These are phyloP conservation scores for Conus canariensis DNA, from an alignment of 2,888 invertebrate genomes.

Conservation along the genomic window DNA sequence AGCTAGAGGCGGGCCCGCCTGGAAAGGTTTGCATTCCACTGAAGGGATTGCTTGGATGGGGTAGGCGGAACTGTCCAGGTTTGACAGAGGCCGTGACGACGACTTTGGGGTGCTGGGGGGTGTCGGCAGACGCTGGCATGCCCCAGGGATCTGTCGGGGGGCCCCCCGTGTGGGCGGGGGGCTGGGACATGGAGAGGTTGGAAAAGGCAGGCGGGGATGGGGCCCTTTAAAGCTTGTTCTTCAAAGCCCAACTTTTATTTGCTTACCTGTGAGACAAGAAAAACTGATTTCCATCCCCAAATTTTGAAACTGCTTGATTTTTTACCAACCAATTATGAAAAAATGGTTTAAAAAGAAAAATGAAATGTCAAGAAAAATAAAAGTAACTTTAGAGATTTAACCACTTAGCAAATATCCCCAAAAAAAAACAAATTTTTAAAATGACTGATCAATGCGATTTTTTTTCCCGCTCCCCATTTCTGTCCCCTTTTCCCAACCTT, in stretches of 20 bases:
- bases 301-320: no score
- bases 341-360: background rate
- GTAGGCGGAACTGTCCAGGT: slow-evolving; percentile 46
- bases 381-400: background rate
- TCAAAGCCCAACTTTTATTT: slow-evolving; percentile 67
- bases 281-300: background rate
- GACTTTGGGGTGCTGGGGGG: slow-evolving; percentile 30
- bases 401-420: no score
- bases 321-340: no score
- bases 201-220: slow-evolving; percentile 36
- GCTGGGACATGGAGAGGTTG: slow-evolving; percentile 1
- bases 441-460: no score
- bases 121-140: slow-evolving; percentile 46
- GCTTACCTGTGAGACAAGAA: slow-evolving; percentile 51
- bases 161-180: background rate
- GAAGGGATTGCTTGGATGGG: slow-evolving; percentile 31
- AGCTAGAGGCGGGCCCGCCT: slow-evolving; percentile 4
- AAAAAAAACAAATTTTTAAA: no score
- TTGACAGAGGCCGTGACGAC: slow-evolving; percentile 48
- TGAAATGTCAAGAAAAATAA: background rate
- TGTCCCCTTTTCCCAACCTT: no score
- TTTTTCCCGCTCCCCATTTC: no score
- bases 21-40: slow-evolving; percentile 40
- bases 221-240: slow-evolving; percentile 51
- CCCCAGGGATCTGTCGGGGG: slow-evolving; percentile 56